Percentiles rank a stretch among this genome's conserved stretches.
Conservation (phyloP, 2,113 vertebrate species). For the Cyanocitta stelleri region DNA sequence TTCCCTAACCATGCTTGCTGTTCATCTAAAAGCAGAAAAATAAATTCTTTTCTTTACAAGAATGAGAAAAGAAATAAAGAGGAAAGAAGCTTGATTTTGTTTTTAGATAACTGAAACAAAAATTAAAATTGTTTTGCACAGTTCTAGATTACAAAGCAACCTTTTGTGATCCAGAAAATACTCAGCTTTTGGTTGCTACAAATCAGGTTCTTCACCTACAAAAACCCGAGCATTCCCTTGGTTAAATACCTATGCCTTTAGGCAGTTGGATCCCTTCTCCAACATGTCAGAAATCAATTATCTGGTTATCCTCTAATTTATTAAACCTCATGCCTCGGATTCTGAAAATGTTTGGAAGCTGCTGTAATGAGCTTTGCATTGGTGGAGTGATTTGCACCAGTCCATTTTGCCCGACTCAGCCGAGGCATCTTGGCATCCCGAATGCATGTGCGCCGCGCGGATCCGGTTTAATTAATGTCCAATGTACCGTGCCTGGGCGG, state of each 20-base stretch:
- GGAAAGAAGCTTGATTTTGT: background rate
- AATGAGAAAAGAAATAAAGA: background rate
- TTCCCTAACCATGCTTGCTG: background rate
- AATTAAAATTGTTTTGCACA: background rate
- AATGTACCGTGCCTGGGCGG: background rate
- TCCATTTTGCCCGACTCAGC: background rate
- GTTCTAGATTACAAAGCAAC: background rate
- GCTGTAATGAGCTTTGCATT: background rate
- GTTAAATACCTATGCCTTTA: background rate
- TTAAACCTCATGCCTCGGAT: background rate
- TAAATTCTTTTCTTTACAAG: background rate
- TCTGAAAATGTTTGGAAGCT: conserved; percentile 20
- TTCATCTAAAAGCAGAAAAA: background rate
- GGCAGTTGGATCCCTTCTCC: background rate
- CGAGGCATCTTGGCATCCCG: conserved; percentile 18
- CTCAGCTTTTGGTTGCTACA: background rate
- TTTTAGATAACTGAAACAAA: background rate
- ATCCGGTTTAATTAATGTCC: conserved; percentile 30
- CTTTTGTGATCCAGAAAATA: background rate
- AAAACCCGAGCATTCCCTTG: background rate
- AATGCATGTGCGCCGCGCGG: background rate
- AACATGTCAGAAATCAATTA: background rate
- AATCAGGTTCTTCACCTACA: background rate
- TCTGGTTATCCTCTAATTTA: conserved; percentile 23
- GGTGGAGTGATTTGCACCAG: background rate